phyloP scores from a whole-genome alignment of 1,140 invertebrate species.

The Capitella teleta region DNA sequence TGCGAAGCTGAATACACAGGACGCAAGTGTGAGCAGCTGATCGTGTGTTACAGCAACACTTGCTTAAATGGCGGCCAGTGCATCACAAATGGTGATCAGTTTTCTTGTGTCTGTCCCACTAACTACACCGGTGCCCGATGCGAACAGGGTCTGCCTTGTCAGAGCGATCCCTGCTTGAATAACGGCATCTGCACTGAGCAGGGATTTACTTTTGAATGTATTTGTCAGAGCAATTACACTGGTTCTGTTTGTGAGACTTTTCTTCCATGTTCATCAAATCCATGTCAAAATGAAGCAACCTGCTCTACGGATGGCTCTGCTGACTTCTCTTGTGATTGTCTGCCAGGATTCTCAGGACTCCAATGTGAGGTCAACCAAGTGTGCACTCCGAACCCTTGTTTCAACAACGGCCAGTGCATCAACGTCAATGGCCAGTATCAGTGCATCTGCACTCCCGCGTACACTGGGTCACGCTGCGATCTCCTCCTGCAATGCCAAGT shows the following conservation, averaged over 20 bases:
- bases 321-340: no score
- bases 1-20: constrained; percentile 86
- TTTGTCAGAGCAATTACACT: constrained; percentile 82
- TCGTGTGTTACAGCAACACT: not conserved
- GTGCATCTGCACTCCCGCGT: no score
- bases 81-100: constrained; percentile 14
- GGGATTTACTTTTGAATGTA: constrained; percentile 87
- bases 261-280: no score
- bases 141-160: constrained; percentile 49
- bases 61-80: constrained; percentile 9
- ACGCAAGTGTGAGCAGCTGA: constrained; percentile 62
- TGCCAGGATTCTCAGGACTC: no score
- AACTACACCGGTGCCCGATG: constrained; percentile 23
- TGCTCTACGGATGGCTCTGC: no score
- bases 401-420: no score
- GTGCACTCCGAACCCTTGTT: no score
- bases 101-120: constrained; percentile 11
- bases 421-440: no score
- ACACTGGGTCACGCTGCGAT: no score
- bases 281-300: no score
- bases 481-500: no score
- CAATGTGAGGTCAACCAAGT: no score
- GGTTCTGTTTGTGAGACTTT: constrained; percentile 70
- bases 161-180: constrained; percentile 40
- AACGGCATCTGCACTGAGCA: constrained; percentile 59